Evolutionary conservation across 2,797 vertebrate species (phyloP).

Genomic region (Melanotaenia trifasciata): DNA sequence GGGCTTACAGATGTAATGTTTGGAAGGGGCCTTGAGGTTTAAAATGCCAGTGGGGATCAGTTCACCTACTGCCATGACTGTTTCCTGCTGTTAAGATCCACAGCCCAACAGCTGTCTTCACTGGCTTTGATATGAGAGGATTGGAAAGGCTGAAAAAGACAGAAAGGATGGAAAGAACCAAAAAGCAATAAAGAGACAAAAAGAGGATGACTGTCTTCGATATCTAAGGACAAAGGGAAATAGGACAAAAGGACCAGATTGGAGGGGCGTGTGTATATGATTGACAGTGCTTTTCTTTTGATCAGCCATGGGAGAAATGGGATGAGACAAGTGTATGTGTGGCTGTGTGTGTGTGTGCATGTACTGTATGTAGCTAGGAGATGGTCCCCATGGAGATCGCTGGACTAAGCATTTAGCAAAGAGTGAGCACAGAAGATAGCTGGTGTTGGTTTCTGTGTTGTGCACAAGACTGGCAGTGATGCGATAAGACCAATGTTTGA

Average conservation of each 20-base stretch:
- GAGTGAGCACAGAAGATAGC: slow-evolving; percentile 36
- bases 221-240: slow-evolving; percentile 60
- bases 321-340: slow-evolving; percentile 61
- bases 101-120: slow-evolving; percentile 70
- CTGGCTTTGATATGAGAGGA: slow-evolving; percentile 63
- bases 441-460: neutral
- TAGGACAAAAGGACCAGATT: slow-evolving; percentile 68
- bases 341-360: slow-evolving; percentile 35
- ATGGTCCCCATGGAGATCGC: slow-evolving; percentile 76
- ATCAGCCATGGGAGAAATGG: slow-evolving; percentile 76
- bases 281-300: slow-evolving; percentile 77
- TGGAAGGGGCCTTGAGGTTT: slow-evolving; percentile 52
- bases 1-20: slow-evolving; percentile 57
- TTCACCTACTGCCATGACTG: slow-evolving; percentile 71
- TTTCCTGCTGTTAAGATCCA: slow-evolving; percentile 64
- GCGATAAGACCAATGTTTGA: slow-evolving; percentile 62
- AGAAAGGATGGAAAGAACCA: slow-evolving; percentile 11
- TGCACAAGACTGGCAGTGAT: slow-evolving; percentile 57
- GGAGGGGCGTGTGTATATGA: slow-evolving; percentile 59
- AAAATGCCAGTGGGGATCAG: slow-evolving; percentile 78
- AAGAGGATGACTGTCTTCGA: slow-evolving; percentile 47
- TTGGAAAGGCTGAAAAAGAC: slow-evolving; percentile 33
- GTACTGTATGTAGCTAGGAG: slow-evolving; percentile 58
- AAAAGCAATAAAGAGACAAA: slow-evolving; percentile 33
- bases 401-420: slow-evolving; percentile 58